Percentiles rank a stretch among this genome's conserved stretches.
phyloP scores from a whole-genome alignment of 2,113 vertebrate genomes.

The Rhea americana region DNA sequence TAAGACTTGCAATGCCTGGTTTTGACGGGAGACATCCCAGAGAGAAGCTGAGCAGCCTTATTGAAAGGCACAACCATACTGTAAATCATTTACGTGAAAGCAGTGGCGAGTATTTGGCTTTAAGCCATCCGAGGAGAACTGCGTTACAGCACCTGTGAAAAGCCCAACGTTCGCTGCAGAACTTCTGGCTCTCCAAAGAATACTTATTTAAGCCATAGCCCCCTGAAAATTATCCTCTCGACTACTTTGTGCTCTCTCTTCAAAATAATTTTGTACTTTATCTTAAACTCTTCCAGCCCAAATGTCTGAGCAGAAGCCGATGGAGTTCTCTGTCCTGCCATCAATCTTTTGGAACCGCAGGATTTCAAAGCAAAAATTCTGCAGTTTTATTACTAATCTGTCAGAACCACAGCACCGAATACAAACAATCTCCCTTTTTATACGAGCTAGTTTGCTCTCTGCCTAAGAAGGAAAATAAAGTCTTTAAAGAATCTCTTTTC shows the following conservation, averaged over 20 bases:
- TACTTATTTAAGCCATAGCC: neutral
- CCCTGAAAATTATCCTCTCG: constrained; percentile 31
- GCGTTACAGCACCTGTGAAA: neutral
- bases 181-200: constrained; percentile 22
- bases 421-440: neutral
- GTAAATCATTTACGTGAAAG: constrained; percentile 12
- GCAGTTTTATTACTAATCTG: constrained; percentile 24
- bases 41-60: neutral
- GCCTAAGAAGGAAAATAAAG: neutral
- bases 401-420: neutral
- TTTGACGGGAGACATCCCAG: neutral
- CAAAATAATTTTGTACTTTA: constrained; percentile 29
- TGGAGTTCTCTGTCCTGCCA: neutral
- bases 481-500: neutral
- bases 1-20: neutral
- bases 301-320: constrained; percentile 29
- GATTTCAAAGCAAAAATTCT: constrained; percentile 19
- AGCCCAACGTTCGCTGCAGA: neutral
- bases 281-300: neutral
- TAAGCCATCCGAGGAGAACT: neutral
- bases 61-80: neutral
- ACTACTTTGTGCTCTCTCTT: constrained; percentile 12
- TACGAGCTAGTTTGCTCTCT: neutral
- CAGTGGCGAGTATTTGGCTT: neutral
- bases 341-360: constrained; percentile 12